These are phyloP conservation scores for Hyperoodon ampullatus DNA, from an alignment of 2,113 vertebrate species.

Conservation along the genomic window DNA sequence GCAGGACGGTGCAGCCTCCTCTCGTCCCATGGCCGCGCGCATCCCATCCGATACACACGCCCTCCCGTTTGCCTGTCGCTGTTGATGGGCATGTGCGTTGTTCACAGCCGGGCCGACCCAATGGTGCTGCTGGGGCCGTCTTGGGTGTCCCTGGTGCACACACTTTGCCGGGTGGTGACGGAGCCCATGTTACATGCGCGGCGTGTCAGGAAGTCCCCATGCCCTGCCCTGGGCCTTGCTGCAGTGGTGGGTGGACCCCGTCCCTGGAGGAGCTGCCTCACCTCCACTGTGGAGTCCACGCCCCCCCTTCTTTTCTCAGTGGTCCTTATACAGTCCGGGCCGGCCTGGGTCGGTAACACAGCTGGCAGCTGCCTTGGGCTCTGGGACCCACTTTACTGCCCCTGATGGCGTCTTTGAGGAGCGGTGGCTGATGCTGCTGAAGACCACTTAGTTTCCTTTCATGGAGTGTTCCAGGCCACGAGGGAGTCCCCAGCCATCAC, in stretches of 20 bases:
- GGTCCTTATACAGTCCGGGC: background rate
- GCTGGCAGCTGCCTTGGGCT: background rate
- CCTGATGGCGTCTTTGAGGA: rapidly evolving
- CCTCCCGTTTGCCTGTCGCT: background rate
- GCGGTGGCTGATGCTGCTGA: background rate
- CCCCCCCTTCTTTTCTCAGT: no score
- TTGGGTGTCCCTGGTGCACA: background rate
- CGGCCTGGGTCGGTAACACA: background rate
- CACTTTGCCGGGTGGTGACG: rapidly evolving
- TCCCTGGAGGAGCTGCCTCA: no score
- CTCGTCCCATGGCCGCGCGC: background rate
- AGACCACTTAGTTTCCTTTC: no score
- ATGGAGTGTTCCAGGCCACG: background rate
- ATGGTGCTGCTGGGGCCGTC: background rate
- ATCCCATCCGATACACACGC: background rate
- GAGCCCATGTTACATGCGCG: rapidly evolving
- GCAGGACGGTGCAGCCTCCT: background rate
- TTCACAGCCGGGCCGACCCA: background rate
- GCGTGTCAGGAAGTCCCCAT: background rate
- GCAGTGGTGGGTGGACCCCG: background rate
- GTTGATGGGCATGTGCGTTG: rapidly evolving
- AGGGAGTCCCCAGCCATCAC: background rate
- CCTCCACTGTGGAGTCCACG: background rate
- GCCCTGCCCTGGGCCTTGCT: background rate
- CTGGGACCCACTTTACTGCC: background rate